Evolutionary conservation across 2,888 invertebrate genomes (phyloP), one percentile per base, ranked within the genome.

Genomic region (Nymphalis urticae): DNA sequence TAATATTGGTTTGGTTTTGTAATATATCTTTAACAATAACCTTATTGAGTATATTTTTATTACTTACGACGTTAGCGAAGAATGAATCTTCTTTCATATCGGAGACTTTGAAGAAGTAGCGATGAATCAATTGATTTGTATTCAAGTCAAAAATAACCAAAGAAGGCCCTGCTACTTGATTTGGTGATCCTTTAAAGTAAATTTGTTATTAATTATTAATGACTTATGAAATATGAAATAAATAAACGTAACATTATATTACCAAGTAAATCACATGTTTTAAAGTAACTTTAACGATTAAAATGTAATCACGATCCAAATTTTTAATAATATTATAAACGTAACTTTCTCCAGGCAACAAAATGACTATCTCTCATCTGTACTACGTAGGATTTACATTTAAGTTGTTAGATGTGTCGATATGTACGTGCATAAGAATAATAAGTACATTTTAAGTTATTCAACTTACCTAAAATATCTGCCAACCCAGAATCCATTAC

Each of bases 41-140:
- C 10, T 2, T 10, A 19, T 4, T 36, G 10, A 19, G 5, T 32
- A 32, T 32, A 32, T 32, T 32, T 6, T 32, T 32, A 16, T 48
- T n/a, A 93, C 95, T 93, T 90, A 96, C 95, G 77, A 96, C 94
- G 82, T 97, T 97, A 3, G 96, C 97, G 80, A 97, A 96, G 92
- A 97, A 97, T 0, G 96, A 95, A 74, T 95, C 94, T 64, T 95
- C 94, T 77, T 95, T 96, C 80, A 95, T 89, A 78, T 96, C 95
- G 0, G 85, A 84, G 17, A 94, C 91, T 79, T 96, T 96, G 78
- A 97, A 94, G 65, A 93, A 90, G 81, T 95, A 97, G 61, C 95
- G 94, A 71, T 95, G 94, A 62, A 97, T 80, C 61, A 97, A 87
- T 80, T 94, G 90, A 80, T 97, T 95, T 0, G 96, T 97, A 73